Evolutionary conservation across 2,888 invertebrate species (phyloP).

Genomic region (Brachyopa scutellaris): DNA sequence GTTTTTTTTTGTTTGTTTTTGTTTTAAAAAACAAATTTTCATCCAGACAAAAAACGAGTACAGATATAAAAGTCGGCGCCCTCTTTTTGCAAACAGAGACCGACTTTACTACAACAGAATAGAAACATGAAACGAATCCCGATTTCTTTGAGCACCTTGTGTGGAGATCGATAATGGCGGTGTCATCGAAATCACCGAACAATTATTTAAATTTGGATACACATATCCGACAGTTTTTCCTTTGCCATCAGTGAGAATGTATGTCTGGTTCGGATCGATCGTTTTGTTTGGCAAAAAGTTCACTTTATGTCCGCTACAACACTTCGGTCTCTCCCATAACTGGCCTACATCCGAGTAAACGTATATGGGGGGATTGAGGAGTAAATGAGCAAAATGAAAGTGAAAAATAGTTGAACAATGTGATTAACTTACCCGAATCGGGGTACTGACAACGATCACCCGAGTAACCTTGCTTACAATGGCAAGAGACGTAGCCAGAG

Average conservation of each 20-base stretch:
- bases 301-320: constrained; percentile 46
- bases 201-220: constrained; percentile 35
- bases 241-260: constrained; percentile 31
- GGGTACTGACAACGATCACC: constrained; percentile 86
- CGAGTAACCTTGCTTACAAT: constrained; percentile 87
- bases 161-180: constrained; percentile 9
- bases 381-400: constrained; percentile 37
- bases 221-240: constrained; percentile 33
- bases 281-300: constrained; percentile 35
- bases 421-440: constrained; percentile 81
- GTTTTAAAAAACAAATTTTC: background rate
- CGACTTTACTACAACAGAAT: constrained; percentile 44
- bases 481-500: constrained; percentile 85
- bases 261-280: constrained; percentile 23
- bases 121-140: constrained; percentile 46
- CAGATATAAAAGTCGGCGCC: background rate
- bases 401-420: background rate
- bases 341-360: background rate
- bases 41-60: constrained; percentile 3
- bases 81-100: background rate
- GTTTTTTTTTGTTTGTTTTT: background rate
- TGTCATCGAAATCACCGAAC: constrained; percentile 14
- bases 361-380: constrained; percentile 15
- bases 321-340: constrained; percentile 38
- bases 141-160: constrained; percentile 54